Conservation (phyloP, 2,113 vertebrate genomes). For the Cranoglanis bouderius region DNA sequence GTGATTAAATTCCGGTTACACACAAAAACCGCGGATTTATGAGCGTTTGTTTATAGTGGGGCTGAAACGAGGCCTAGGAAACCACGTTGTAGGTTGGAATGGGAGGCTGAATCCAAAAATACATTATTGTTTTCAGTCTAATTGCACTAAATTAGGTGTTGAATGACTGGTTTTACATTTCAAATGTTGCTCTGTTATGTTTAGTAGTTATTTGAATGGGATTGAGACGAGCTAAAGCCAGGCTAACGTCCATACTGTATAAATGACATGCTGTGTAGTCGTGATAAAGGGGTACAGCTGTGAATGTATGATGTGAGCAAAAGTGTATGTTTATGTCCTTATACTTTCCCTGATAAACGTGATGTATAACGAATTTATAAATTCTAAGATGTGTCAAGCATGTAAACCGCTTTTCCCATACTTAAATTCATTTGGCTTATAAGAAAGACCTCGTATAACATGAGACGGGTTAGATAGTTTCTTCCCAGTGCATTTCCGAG, state of each 20-base stretch:
- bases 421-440: not conserved
- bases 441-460: not conserved
- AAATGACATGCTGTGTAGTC: not conserved
- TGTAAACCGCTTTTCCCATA: not conserved
- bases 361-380: not conserved
- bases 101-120: not conserved
- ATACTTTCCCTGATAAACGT: not conserved
- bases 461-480: not conserved
- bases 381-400: not conserved
- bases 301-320: no score
- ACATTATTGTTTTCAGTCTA: not conserved
- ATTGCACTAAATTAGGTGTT: not conserved
- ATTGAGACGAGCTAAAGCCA: not conserved
- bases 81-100: constrained; percentile 66
- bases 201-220: not conserved
- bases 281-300: not conserved
- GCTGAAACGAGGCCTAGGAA: constrained; percentile 42
- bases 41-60: constrained; percentile 27
- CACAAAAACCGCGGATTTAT: not conserved
- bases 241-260: not conserved
- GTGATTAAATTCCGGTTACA: not conserved
- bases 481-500: not conserved
- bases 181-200: not conserved
- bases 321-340: not conserved
- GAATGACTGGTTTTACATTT: not conserved